Percentiles rank a stretch among this genome's conserved stretches.
These are phyloP conservation scores for Merluccius polli DNA, from an alignment of 2,797 vertebrate genomes.

Conservation along the genomic window DNA sequence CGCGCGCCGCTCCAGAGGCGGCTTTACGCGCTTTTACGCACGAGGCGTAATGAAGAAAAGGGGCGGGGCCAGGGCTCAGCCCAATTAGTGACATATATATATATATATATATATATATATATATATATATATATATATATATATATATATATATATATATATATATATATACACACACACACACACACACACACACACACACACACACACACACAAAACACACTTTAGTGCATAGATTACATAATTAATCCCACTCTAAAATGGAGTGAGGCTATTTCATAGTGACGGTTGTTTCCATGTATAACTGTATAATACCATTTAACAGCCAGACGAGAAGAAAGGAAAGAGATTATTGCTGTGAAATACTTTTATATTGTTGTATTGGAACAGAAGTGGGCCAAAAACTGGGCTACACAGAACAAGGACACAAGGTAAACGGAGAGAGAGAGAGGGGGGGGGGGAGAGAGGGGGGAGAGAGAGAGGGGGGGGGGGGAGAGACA, in stretches of 20 bases:
- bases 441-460: slow-evolving; percentile 6
- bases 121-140: not conserved
- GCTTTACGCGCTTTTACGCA: slow-evolving; percentile 62
- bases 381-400: slow-evolving; percentile 67
- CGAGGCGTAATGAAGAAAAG: not conserved
- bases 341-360: slow-evolving; percentile 18
- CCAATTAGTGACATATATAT: not conserved
- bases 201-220: no score
- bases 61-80: slow-evolving; percentile 35
- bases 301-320: no score
- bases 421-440: slow-evolving; percentile 50
- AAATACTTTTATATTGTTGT: slow-evolving; percentile 29
- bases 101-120: no score
- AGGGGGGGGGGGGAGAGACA: not conserved
- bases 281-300: no score
- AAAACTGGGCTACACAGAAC: slow-evolving; percentile 71
- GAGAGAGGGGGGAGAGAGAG: not conserved
- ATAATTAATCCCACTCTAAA: no score
- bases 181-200: no score
- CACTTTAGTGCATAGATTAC: no score
- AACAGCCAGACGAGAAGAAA: not conserved
- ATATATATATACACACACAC: no score
- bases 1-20: slow-evolving; percentile 31
- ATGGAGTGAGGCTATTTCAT: no score
- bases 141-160: no score